Conservation (phyloP, 2,113 vertebrate genomes). For the Lepisosteus oculatus region DNA sequence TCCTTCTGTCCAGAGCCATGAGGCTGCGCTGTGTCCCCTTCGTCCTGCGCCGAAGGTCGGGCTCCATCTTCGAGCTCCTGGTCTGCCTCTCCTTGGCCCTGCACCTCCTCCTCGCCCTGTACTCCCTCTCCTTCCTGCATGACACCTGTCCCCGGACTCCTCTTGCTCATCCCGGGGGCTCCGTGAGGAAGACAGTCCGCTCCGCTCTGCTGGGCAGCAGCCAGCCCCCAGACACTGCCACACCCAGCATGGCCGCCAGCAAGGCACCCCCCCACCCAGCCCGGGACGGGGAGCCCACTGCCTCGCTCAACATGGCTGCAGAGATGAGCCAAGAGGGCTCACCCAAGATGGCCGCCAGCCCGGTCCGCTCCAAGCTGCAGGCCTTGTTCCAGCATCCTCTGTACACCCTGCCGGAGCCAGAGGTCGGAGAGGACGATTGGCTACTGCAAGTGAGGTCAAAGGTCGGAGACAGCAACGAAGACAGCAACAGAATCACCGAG, state of each 20-base stretch:
- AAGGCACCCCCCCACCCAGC: conserved; percentile 20
- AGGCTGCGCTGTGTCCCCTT: conserved; percentile 24
- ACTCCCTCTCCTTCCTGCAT: conserved; percentile 33
- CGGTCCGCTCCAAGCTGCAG: conserved; percentile 52
- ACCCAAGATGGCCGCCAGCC: neutral
- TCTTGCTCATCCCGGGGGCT: neutral
- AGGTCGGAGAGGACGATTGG: conserved; percentile 61
- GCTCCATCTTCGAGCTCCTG: conserved; percentile 58
- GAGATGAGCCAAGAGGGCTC: neutral
- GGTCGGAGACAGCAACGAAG: conserved; percentile 49
- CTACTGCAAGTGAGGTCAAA: conserved; percentile 63
- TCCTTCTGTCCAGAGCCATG: neutral
- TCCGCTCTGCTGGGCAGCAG: too few species aligned
- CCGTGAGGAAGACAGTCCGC: too few species aligned
- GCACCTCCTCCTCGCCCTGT: conserved; percentile 59
- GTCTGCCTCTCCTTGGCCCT: conserved; percentile 56
- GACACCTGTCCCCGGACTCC: conserved; percentile 32
- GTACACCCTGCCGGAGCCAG: conserved; percentile 53
- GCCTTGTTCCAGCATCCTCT: conserved; percentile 71
- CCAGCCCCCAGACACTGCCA: neutral
- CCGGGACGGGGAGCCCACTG: neutral
- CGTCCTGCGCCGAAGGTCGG: conserved; percentile 54
- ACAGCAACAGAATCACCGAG: conserved; percentile 41
- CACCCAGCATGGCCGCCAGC: neutral
- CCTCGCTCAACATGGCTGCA: rapidly evolving